Conservation (phyloP, 2,113 vertebrate genomes). For the Rhabdomys dilectus region DNA sequence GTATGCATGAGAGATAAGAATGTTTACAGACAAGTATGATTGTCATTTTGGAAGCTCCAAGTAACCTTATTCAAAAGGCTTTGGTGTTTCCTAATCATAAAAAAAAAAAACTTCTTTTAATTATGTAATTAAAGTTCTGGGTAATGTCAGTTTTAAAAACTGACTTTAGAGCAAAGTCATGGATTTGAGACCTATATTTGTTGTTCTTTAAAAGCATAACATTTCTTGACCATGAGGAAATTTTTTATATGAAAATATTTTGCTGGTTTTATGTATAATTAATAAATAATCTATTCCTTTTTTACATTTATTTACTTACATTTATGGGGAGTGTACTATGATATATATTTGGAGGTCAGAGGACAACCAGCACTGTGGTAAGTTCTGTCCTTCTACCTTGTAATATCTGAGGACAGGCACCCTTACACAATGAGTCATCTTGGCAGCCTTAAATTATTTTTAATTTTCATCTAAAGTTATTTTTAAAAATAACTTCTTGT, state of each 20-base stretch:
- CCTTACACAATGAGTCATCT: neutral
- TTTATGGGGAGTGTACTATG: neutral
- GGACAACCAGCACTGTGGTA: neutral
- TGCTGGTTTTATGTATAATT: neutral
- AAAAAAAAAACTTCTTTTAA: conserved; percentile 29
- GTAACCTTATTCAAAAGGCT: conserved; percentile 46
- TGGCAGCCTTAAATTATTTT: neutral
- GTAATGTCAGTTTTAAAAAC: neutral
- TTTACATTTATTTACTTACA: neutral
- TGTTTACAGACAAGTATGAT: neutral
- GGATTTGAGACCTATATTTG: conserved; percentile 24
- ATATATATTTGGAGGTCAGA: neutral
- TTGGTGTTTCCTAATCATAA: conserved; percentile 38
- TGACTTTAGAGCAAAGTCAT: conserved; percentile 51
- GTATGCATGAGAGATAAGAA: neutral
- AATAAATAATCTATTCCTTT: neutral
- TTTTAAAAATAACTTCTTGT: neutral
- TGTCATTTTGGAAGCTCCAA: neutral
- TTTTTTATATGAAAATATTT: neutral
- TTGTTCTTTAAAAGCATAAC: neutral
- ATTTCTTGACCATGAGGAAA: conserved; percentile 34
- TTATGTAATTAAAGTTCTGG: conserved; percentile 23
- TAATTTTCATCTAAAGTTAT: conserved; percentile 13
- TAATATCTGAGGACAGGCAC: neutral
- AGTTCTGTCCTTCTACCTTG: too few species aligned